phyloP scores from a whole-genome alignment of 2,113 vertebrate genomes.

The Tetraodon nigroviridis region DNA sequence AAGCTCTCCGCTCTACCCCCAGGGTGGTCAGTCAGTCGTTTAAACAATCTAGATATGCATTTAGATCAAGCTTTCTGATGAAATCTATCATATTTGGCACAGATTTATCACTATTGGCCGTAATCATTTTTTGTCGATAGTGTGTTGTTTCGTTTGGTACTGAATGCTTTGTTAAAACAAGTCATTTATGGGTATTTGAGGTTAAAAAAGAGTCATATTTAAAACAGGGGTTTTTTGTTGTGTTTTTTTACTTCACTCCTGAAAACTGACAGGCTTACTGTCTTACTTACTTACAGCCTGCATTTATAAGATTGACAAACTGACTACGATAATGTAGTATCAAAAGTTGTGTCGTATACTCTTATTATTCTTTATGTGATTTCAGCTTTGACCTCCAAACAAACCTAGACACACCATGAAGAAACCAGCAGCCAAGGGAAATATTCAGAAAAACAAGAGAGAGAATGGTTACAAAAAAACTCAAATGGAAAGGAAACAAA shows the following conservation, averaged over 20 bases:
- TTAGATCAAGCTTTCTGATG: too few species aligned
- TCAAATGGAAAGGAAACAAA: slow-evolving; percentile 21
- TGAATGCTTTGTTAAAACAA: not conserved
- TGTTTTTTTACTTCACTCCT: not conserved
- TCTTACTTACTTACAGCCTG: too few species aligned
- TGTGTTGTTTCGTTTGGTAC: too few species aligned
- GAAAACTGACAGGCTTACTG: slow-evolving; percentile 7
- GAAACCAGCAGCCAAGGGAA: slow-evolving; percentile 41
- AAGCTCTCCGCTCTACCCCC: slow-evolving; percentile 38
- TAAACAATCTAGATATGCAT: slow-evolving; percentile 13
- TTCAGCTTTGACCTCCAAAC: slow-evolving; percentile 1
- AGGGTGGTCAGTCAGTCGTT: slow-evolving; percentile 11
- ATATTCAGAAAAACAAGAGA: slow-evolving; percentile 29
- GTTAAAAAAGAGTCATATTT: slow-evolving; percentile 18
- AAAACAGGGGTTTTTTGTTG: slow-evolving; percentile 36
- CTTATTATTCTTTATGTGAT: slow-evolving; percentile 16
- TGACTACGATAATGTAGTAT: not conserved
- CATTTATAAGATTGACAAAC: not conserved
- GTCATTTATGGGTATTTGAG: slow-evolving; percentile 2
- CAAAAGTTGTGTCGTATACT: not conserved
- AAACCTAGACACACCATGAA: slow-evolving; percentile 13
- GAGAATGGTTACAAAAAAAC: slow-evolving; percentile 23
- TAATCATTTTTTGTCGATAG: too few species aligned
- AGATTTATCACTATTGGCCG: too few species aligned
- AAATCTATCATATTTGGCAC: too few species aligned